Evolutionary conservation across 2,113 vertebrate genomes (phyloP).

Genomic region (Psephotus haematonotus): DNA sequence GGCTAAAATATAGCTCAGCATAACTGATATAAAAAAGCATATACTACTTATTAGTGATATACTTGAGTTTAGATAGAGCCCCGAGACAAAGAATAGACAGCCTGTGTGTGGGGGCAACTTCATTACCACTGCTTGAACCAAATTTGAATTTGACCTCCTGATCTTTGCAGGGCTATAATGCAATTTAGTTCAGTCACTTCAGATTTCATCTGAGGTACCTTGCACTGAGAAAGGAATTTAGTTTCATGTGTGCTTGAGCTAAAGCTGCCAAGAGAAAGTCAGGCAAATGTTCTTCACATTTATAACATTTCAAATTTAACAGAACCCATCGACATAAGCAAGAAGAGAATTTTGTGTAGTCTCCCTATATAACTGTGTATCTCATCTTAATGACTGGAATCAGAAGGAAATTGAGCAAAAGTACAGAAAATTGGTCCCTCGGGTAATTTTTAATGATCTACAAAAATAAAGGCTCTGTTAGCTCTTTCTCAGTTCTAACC

Average conservation of each 20-base stretch:
- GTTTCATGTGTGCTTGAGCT: not conserved
- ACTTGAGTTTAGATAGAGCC: not conserved
- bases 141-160: constrained; percentile 49
- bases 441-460: constrained; percentile 52
- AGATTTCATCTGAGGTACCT: constrained; percentile 4
- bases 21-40: not conserved
- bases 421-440: constrained; percentile 3
- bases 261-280: not conserved
- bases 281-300: constrained; percentile 13
- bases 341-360: not conserved
- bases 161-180: not conserved
- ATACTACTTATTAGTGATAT: not conserved
- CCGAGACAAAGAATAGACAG: not conserved
- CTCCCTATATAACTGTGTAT: not conserved
- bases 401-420: constrained; percentile 21
- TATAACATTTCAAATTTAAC: not conserved
- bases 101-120: not conserved
- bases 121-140: constrained; percentile 14
- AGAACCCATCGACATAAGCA: not conserved
- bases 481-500: constrained; percentile 16
- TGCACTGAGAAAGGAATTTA: constrained; percentile 5
- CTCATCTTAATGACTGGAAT: constrained; percentile 33
- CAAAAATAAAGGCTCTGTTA: constrained; percentile 19
- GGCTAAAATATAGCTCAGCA: not conserved
- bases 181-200: constrained; percentile 45